A percentile compares a stretch with the other conserved stretches of the same genome.
phyloP scores from a whole-genome alignment of 2,888 invertebrate genomes.

The Phengaris arion region DNA sequence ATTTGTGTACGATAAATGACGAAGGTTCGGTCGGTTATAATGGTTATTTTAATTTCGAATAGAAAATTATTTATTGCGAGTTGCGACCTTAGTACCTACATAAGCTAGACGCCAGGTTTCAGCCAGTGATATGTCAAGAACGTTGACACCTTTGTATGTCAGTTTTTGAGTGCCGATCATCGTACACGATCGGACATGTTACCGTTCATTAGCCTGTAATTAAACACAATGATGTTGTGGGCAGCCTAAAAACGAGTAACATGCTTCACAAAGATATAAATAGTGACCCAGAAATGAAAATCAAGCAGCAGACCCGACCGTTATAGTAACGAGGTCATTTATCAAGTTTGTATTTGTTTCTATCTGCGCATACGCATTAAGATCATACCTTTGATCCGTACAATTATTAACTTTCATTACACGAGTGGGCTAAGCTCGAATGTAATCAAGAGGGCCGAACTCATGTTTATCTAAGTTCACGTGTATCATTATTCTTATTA shows the following conservation, averaged over 20 bases:
- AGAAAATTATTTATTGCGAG: constrained; percentile 4
- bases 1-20: constrained; percentile 1
- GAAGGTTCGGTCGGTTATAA: background rate
- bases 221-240: constrained; percentile 14
- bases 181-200: background rate
- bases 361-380: constrained; percentile 56
- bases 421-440: constrained; percentile 2
- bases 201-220: constrained; percentile 10
- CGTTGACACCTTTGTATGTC: constrained; percentile 7
- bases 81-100: background rate
- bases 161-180: background rate
- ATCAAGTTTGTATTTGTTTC: constrained; percentile 73
- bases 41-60: background rate
- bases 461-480: background rate
- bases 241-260: constrained; percentile 57
- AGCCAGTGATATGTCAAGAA: background rate
- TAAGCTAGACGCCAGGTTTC: background rate
- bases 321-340: constrained; percentile 77
- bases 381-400: constrained; percentile 45
- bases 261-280: constrained; percentile 65
- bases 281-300: constrained; percentile 74
- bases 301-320: constrained; percentile 72
- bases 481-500: too few relatives aligned
- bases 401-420: constrained; percentile 26
- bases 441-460: constrained; percentile 7